A percentile compares a stretch with the other conserved stretches of the same genome.
Evolutionary conservation across 1,140 invertebrate genomes (phyloP).

Genomic region (Drosophila littoralis): DNA sequence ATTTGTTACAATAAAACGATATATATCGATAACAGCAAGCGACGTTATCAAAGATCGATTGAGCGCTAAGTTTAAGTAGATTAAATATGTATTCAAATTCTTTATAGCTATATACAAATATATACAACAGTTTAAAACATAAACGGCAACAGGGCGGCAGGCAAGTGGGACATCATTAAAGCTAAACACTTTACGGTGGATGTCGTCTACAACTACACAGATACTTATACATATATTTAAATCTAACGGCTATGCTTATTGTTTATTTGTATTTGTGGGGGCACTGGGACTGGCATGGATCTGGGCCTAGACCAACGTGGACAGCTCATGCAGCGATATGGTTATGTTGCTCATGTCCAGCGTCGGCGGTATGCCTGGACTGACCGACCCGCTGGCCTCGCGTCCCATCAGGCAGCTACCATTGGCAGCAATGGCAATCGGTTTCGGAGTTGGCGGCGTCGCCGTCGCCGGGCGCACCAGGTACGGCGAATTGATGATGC

Average conservation of each 20-base stretch:
- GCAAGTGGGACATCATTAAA: conserved; percentile 33
- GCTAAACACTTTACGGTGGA: conserved; percentile 52
- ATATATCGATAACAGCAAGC: conserved; percentile 1
- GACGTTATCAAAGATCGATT: neutral
- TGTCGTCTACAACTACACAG: conserved; percentile 38
- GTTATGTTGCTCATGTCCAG: conserved; percentile 89
- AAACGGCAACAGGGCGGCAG: conserved; percentile 38
- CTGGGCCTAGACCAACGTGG: conserved; percentile 86
- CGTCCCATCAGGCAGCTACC: conserved; percentile 69
- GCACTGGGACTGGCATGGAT: neutral
- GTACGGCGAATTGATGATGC: conserved; percentile 70
- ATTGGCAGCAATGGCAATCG: conserved; percentile 43
- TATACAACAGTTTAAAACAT: conserved; percentile 57
- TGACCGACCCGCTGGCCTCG: conserved; percentile 87
- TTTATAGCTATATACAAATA: conserved; percentile 65
- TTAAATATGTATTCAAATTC: conserved; percentile 10
- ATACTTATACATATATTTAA: neutral
- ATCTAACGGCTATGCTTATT: conserved; percentile 17
- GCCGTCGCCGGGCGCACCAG: conserved; percentile 85
- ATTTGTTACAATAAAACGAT: neutral
- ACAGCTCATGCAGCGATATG: conserved; percentile 88
- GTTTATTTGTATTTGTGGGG: conserved; percentile 1
- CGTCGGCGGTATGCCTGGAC: conserved; percentile 87
- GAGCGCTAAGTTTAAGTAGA: conserved; percentile 20
- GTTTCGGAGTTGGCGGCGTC: conserved; percentile 85